Conservation (phyloP, 1,140 invertebrate species). For the Drosophila tropicalis region DNA sequence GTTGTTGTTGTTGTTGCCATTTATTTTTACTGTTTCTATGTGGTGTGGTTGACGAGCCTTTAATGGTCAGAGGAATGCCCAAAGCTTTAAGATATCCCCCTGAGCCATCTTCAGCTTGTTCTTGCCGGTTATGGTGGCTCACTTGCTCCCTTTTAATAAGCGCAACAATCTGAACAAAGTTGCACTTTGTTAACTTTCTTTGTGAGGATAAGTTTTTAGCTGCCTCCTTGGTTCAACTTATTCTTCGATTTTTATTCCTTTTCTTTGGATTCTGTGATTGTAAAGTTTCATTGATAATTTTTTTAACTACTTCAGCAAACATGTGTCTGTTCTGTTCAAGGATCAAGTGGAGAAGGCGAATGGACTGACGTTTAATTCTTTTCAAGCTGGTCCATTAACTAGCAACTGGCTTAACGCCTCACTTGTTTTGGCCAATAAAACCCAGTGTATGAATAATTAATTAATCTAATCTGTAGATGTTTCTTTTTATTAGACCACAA, state of each 20-base stretch:
- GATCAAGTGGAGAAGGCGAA: constrained; percentile 3
- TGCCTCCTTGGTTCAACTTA: not conserved
- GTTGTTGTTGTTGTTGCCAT: not conserved
- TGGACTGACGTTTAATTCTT: constrained; percentile 1
- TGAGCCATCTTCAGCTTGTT: constrained; percentile 9
- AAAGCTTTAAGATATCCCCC: constrained; percentile 6
- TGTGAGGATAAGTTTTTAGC: constrained; percentile 5
- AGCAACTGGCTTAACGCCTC: too few species aligned
- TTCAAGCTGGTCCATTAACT: too few species aligned
- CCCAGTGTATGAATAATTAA: too few species aligned
- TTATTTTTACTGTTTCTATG: not conserved
- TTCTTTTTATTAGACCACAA: too few species aligned
- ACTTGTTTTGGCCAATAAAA: too few species aligned
- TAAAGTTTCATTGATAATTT: constrained; percentile 81
- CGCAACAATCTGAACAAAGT: constrained; percentile 74
- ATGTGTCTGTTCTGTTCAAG: constrained; percentile 37
- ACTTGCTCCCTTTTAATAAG: constrained; percentile 47
- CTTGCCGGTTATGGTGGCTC: not conserved
- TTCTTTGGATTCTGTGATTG: constrained; percentile 55
- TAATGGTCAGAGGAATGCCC: constrained; percentile 35
- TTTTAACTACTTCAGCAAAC: constrained; percentile 68
- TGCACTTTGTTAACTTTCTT: constrained; percentile 46
- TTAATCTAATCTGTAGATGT: too few species aligned
- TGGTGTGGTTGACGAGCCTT: constrained; percentile 25
- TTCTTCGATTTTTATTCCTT: not conserved